Evolutionary conservation across 30 jellyfish, hydroid and myxozoan genomes (phyloP).

Genomic region (Rhopilema esculentum): DNA sequence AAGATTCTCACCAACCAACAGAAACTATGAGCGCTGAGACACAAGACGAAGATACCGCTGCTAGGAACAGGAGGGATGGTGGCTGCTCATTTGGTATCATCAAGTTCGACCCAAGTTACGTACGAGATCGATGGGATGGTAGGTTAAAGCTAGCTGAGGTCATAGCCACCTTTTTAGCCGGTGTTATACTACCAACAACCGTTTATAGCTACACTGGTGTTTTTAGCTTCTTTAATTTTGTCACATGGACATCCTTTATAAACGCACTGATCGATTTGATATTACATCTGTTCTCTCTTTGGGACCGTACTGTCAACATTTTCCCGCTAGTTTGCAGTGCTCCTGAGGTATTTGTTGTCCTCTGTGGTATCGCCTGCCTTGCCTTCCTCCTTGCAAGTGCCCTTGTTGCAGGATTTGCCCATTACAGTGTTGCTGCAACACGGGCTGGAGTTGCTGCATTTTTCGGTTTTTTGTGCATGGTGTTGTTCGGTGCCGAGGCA

Average conservation of each 20-base stretch:
- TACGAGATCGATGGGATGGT: conserved; percentile 68
- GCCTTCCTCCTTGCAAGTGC: conserved; percentile 74
- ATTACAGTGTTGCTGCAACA: conserved; percentile 18
- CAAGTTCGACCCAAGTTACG: conserved; percentile 63
- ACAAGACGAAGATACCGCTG: not conserved
- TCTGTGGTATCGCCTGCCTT: conserved; percentile 59
- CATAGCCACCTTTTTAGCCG: conserved; percentile 59
- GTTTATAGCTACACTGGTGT: conserved; percentile 31
- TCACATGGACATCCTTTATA: conserved; percentile 69
- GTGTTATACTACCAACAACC: conserved; percentile 62
- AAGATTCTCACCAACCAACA: not conserved
- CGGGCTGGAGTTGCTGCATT: conserved; percentile 71
- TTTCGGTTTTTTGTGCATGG: conserved; percentile 73
- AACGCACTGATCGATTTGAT: conserved; percentile 60
- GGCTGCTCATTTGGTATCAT: conserved; percentile 60
- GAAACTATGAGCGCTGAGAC: conserved; percentile 22
- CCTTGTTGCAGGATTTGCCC: conserved; percentile 61
- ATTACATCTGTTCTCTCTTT: conserved; percentile 58
- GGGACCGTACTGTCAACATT: conserved; percentile 53
- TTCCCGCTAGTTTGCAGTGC: conserved; percentile 38
- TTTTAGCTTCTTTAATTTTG: conserved; percentile 70
- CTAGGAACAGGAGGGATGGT: conserved; percentile 32
- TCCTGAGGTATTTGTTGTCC: conserved; percentile 71
- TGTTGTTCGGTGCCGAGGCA: conserved; percentile 68
- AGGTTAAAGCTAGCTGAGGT: conserved; percentile 64